These are phyloP conservation scores for Crocallis elinguaria DNA, from an alignment of 2,888 invertebrate genomes.

Conservation along the genomic window DNA sequence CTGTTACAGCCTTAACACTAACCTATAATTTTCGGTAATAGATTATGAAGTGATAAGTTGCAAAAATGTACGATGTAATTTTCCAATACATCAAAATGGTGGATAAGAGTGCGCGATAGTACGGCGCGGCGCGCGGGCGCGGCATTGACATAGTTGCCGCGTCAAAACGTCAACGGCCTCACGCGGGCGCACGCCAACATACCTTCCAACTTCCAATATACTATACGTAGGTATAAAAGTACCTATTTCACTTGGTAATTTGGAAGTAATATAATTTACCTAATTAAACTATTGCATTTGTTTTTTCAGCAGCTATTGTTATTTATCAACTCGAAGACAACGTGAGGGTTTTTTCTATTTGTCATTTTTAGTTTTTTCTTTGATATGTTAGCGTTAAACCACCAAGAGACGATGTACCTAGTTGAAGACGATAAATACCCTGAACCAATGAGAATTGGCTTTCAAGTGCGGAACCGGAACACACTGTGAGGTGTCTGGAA, in stretches of 20 bases:
- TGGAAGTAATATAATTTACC: not conserved
- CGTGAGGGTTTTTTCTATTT: too few relatives aligned
- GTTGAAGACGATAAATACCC: too few relatives aligned
- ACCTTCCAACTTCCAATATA: conserved; percentile 29
- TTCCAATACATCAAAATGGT: conserved; percentile 71
- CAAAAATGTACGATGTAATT: conserved; percentile 46
- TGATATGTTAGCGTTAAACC: too few relatives aligned
- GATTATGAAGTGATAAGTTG: conserved; percentile 19
- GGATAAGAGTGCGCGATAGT: conserved; percentile 78
- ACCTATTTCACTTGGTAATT: conserved; percentile 11
- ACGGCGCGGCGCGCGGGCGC: conserved; percentile 55
- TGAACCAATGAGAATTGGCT: too few relatives aligned
- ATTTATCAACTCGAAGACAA: too few relatives aligned
- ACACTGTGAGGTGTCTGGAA: too few relatives aligned
- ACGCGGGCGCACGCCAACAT: conserved; percentile 45
- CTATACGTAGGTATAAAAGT: too few relatives aligned
- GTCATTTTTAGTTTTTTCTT: too few relatives aligned
- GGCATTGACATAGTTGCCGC: conserved; percentile 81
- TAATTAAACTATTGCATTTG: too few relatives aligned
- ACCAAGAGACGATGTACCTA: too few relatives aligned
- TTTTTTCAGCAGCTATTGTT: too few relatives aligned
- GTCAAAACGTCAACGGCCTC: conserved; percentile 56
- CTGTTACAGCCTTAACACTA: not conserved
- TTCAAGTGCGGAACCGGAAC: too few relatives aligned
- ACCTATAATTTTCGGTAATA: conserved; percentile 12